Conservation (phyloP, 2,888 invertebrate genomes). For the Cryptus viduatorius region DNA sequence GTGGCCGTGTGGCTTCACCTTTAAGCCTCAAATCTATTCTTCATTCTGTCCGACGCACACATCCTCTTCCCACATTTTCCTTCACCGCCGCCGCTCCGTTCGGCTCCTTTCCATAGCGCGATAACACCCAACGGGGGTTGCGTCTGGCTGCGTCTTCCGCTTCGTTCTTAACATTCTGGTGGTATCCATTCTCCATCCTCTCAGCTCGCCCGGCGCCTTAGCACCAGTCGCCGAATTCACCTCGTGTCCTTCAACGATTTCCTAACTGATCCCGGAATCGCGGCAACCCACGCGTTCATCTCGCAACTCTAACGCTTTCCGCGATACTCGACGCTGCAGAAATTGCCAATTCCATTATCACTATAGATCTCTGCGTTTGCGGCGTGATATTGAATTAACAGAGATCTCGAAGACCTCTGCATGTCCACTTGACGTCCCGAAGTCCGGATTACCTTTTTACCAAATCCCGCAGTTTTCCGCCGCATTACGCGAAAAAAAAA, state of each 20-base stretch:
- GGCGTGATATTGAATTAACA: too few species aligned
- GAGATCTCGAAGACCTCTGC: too few species aligned
- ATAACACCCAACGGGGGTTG: conserved; percentile 32
- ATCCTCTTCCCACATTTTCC: conserved; percentile 15
- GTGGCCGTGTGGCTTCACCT: conserved; percentile 29
- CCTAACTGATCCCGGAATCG: neutral
- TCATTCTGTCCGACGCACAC: conserved; percentile 60
- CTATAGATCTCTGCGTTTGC: too few species aligned
- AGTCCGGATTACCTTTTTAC: too few species aligned
- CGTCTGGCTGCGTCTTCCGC: conserved; percentile 19
- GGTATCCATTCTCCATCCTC: neutral
- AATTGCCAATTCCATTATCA: too few species aligned
- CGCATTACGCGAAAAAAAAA: too few species aligned
- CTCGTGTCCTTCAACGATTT: conserved; percentile 3
- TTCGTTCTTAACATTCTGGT: neutral
- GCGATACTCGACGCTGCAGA: neutral
- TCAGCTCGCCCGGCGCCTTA: neutral
- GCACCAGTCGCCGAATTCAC: neutral
- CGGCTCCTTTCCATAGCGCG: neutral
- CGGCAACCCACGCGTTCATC: neutral
- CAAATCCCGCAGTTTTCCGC: too few species aligned
- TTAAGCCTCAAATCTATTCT: conserved; percentile 53
- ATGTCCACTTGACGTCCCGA: too few species aligned
- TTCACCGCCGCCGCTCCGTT: neutral
- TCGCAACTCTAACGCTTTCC: conserved; percentile 1